Evolutionary conservation across 2,888 invertebrate genomes (phyloP), one percentile per base, ranked within the genome.

Genomic region (Pollenia griseotomentosa): DNA sequence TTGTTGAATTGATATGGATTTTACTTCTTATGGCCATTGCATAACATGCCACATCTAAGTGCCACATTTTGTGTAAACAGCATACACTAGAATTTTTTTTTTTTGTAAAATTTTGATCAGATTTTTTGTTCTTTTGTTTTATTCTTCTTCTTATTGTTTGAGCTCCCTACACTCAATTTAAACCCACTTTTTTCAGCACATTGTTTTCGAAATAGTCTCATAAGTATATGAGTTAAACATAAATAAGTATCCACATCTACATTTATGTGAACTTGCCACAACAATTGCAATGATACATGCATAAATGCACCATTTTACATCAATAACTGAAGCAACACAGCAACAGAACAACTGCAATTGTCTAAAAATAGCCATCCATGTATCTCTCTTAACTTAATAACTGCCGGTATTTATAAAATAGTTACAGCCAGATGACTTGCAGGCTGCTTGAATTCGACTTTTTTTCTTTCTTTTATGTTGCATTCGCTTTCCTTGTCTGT

Each of bases 341-440:
- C 46, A 61, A 14, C 71, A 68, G 12, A 63, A 42, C 61, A 75
- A 77, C 55, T 33, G 48, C 48, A 16, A 16, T 83, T 80, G 40
- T 71, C 77, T 83, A 86, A 80, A 86, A 86, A 86, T 86, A 86
- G 83, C 73, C 77, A 44, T 79, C n/a, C 57, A 23, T 77, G 42
- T 23, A 59, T 70, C 14, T 81, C 14, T 59, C 51, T 83, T 51
- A 77, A 81, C 53, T 65, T 68, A 71, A 77, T 77, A 86, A 83
- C 86, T 86, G 83, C 80, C 77, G 83, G 86, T 83, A 80, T 86
- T 86, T 77, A 81, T 81, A 81, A 86, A 86, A 77, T 86, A 86
- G 86, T 83, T 73, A 86, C 75, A 63, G 51, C 55, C 66, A 70
- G 71, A 86, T 86, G 83, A 86, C 80, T 83, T 83, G 77, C 83